A percentile compares a stretch with the other conserved stretches of the same genome.
Evolutionary conservation across 2,797 vertebrate genomes (phyloP).

Genomic region (Phaenicophaeus curvirostris): DNA sequence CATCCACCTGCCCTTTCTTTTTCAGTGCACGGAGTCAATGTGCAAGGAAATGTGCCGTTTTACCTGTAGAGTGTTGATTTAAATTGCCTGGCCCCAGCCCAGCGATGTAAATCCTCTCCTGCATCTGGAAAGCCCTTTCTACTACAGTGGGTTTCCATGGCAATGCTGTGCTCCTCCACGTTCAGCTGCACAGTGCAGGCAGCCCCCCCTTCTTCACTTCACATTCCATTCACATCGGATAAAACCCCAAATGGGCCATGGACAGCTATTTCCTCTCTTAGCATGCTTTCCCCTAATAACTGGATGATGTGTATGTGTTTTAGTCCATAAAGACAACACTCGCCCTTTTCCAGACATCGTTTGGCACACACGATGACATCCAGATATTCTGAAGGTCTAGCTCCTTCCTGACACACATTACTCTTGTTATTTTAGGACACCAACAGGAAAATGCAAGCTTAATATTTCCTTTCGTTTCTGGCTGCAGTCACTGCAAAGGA

Average conservation of each 20-base stretch:
- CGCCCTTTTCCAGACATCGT: neutral
- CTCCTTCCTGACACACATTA: neutral
- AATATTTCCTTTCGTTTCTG: neutral
- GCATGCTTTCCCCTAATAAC: neutral
- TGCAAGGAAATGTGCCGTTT: neutral
- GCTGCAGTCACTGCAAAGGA: neutral
- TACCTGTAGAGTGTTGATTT: conserved; percentile 8
- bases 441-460: neutral
- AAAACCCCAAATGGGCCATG: neutral
- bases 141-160: conserved; percentile 52
- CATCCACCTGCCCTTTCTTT: neutral
- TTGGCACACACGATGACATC: neutral
- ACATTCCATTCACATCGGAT: conserved; percentile 50
- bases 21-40: neutral
- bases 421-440: neutral
- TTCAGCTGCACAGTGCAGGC: neutral
- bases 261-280: neutral
- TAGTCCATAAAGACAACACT: neutral
- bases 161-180: conserved; percentile 32
- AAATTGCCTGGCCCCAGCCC: neutral
- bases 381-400: neutral
- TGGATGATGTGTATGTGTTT: neutral
- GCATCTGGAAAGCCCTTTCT: conserved; percentile 46
- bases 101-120: conserved; percentile 11
- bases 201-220: neutral